A percentile compares a stretch with the other conserved stretches of the same genome.
Conservation (phyloP, 1,140 invertebrate genomes). For the Argopecten irradians region DNA sequence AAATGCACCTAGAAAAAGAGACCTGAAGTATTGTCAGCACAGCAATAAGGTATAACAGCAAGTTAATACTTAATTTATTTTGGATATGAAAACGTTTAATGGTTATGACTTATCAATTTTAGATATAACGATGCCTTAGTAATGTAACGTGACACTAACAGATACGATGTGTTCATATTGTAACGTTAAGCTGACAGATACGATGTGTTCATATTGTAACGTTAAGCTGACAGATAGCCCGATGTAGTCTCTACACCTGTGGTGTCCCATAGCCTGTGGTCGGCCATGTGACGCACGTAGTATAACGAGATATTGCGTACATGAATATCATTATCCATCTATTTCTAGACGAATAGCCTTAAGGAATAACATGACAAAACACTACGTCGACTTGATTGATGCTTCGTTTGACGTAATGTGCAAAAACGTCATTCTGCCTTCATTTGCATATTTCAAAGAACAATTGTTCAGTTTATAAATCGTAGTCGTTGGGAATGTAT, state of each 20-base stretch:
- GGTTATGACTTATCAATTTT: no score
- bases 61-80: background rate
- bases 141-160: no score
- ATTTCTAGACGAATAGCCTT: background rate
- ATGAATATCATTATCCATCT: background rate
- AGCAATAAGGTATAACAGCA: background rate
- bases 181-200: no score
- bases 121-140: no score
- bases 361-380: background rate
- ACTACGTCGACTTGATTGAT: background rate
- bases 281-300: background rate
- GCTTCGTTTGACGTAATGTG: background rate
- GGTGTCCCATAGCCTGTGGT: background rate
- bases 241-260: background rate
- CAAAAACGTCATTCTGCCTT: background rate
- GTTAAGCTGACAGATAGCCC: background rate
- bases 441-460: background rate
- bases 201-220: background rate
- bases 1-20: background rate
- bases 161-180: no score
- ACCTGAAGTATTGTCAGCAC: background rate
- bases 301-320: background rate
- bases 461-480: slow-evolving; percentile 12
- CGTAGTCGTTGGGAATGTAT: background rate
- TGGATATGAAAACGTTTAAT: no score